A percentile compares a stretch with the other conserved stretches of the same genome.
Evolutionary conservation across 2,113 vertebrate species (phyloP).

Genomic region (Neopipo cinnamomea): DNA sequence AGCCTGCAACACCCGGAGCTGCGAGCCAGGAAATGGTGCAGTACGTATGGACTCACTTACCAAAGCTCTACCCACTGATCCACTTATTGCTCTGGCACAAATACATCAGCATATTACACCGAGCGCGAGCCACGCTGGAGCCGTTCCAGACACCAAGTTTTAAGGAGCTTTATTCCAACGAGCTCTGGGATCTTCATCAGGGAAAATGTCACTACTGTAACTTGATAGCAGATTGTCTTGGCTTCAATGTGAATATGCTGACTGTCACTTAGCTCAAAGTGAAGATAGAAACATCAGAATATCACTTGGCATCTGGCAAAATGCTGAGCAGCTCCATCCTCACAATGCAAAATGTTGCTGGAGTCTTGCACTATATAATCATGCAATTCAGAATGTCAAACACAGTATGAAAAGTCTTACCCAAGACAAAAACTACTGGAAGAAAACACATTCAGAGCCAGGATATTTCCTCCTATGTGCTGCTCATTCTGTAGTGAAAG

Average conservation of each 20-base stretch:
- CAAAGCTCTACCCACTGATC: constrained; percentile 51
- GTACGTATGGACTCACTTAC: constrained; percentile 70
- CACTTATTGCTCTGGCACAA: constrained; percentile 51
- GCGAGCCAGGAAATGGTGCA: constrained; percentile 85
- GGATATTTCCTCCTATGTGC: not conserved
- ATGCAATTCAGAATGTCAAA: constrained; percentile 50
- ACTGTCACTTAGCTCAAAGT: constrained; percentile 53
- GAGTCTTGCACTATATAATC: constrained; percentile 39
- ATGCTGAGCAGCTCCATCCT: constrained; percentile 57
- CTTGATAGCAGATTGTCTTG: constrained; percentile 59
- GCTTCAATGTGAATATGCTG: constrained; percentile 63
- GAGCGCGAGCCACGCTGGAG: not conserved
- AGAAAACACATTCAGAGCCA: constrained; percentile 4
- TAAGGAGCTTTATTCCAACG: not conserved
- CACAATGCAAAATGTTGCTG: constrained; percentile 45
- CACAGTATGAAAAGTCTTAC: constrained; percentile 24
- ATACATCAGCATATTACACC: constrained; percentile 11
- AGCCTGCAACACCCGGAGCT: constrained; percentile 66
- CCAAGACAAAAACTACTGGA: constrained; percentile 16
- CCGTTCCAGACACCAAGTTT: not conserved
- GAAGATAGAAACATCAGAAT: constrained; percentile 47
- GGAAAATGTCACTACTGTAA: constrained; percentile 44
- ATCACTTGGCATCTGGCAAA: constrained; percentile 52
- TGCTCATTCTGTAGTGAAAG: not conserved
- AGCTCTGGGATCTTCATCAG: constrained; percentile 6